A percentile compares a stretch with the other conserved stretches of the same genome.
These are phyloP conservation scores for Troides oblongomaculatus DNA, from an alignment of 2,888 invertebrate species.

Conservation along the genomic window DNA sequence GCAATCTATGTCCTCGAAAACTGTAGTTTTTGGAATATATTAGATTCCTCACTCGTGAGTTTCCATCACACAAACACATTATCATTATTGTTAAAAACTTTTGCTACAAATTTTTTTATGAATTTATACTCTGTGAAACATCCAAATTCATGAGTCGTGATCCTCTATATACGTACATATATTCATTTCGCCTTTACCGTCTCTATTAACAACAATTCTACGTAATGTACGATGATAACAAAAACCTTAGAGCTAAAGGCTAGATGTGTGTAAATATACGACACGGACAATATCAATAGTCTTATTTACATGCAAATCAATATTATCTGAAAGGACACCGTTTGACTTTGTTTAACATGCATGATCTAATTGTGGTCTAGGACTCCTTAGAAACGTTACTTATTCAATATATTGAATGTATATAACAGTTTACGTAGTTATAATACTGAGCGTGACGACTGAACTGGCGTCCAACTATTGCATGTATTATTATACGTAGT, in stretches of 20 bases:
- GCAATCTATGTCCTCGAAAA: no score
- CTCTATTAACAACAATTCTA: neutral
- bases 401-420: neutral
- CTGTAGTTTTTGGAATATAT: no score
- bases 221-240: neutral
- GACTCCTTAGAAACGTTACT: neutral
- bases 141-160: no score
- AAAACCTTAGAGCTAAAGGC: neutral
- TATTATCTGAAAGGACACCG: slow-evolving; percentile 26
- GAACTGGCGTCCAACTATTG: neutral
- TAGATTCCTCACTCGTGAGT: no score
- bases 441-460: neutral
- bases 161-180: neutral
- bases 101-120: no score
- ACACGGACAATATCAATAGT: slow-evolving; percentile 3
- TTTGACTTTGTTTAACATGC: slow-evolving; percentile 19
- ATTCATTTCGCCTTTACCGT: neutral
- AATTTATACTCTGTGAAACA: no score
- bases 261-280: slow-evolving; percentile 1
- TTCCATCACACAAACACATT: no score
- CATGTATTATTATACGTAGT: no score
- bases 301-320: slow-evolving; percentile 13
- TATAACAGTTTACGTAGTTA: neutral
- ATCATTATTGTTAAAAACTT: no score
- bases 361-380: slow-evolving; percentile 26